These are phyloP conservation scores for Neosilurus hyrtlii DNA, from an alignment of 2,797 vertebrate species.

Conservation along the genomic window DNA sequence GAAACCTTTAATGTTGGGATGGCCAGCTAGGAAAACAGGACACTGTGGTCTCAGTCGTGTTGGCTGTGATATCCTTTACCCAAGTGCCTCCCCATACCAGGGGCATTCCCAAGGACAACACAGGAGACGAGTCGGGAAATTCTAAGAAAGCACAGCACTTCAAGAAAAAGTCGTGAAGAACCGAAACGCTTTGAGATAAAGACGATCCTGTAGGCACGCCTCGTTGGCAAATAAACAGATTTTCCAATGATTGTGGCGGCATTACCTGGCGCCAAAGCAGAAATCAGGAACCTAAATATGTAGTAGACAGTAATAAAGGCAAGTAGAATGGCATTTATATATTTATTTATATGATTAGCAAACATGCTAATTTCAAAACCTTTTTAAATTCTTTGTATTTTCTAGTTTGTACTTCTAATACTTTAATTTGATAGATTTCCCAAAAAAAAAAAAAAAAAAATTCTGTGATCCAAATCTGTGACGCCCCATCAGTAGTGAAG, in stretches of 20 bases:
- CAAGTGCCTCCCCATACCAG: constrained; percentile 51
- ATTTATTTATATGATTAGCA: constrained; percentile 68
- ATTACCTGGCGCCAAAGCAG: constrained; percentile 67
- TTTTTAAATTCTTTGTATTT: constrained; percentile 22
- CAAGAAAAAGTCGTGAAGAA: constrained; percentile 35
- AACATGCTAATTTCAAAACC: constrained; percentile 20
- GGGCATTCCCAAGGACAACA: constrained; percentile 52
- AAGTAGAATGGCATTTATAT: constrained; percentile 67
- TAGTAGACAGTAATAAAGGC: constrained; percentile 64
- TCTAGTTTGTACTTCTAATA: constrained; percentile 38
- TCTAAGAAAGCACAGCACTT: constrained; percentile 43
- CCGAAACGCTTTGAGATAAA: constrained; percentile 38
- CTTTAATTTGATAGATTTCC: constrained; percentile 19
- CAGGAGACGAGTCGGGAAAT: constrained; percentile 19
- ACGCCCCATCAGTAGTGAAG: constrained; percentile 37
- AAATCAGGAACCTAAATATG: constrained; percentile 56
- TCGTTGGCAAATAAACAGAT: constrained; percentile 24
- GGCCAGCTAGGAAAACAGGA: constrained; percentile 28
- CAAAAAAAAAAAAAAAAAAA: neutral
- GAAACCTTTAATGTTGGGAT: constrained; percentile 16
- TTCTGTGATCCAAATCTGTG: constrained; percentile 11
- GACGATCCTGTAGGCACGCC: constrained; percentile 58
- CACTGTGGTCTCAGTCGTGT: constrained; percentile 39
- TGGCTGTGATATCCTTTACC: constrained; percentile 37
- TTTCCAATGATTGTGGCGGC: constrained; percentile 58